Conservation (phyloP, 2,113 vertebrate species). For the Phaethon lepturus region DNA sequence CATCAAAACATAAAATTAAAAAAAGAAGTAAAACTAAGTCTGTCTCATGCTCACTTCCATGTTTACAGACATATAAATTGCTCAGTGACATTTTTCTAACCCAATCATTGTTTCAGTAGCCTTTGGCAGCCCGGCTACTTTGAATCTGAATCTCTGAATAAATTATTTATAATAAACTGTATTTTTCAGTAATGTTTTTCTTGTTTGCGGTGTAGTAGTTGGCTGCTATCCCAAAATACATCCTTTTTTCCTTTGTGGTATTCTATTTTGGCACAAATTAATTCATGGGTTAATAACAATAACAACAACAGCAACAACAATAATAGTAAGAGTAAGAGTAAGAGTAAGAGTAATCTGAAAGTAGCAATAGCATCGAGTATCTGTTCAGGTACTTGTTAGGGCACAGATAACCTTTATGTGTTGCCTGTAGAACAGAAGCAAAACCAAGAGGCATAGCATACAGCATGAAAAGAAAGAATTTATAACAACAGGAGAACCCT, state of each 20-base stretch:
- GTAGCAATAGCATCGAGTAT: background rate
- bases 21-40: background rate
- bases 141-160: slow-evolving; percentile 16
- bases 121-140: slow-evolving; percentile 12
- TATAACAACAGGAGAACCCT: background rate
- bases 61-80: background rate
- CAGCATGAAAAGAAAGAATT: background rate
- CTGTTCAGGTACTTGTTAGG: background rate
- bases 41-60: background rate
- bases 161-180: background rate
- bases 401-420: background rate
- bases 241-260: background rate
- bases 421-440: background rate
- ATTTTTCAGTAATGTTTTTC: background rate
- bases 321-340: background rate
- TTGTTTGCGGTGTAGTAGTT: background rate
- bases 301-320: background rate
- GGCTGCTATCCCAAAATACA: background rate
- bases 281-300: background rate
- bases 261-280: background rate
- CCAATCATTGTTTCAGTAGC: background rate
- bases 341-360: background rate
- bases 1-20: background rate
- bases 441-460: background rate
- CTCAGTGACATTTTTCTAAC: slow-evolving; percentile 46